A percentile compares a stretch with the other conserved stretches of the same genome.
Conservation (phyloP, 2,888 invertebrate species). For the Drosophila atroscutellata region DNA sequence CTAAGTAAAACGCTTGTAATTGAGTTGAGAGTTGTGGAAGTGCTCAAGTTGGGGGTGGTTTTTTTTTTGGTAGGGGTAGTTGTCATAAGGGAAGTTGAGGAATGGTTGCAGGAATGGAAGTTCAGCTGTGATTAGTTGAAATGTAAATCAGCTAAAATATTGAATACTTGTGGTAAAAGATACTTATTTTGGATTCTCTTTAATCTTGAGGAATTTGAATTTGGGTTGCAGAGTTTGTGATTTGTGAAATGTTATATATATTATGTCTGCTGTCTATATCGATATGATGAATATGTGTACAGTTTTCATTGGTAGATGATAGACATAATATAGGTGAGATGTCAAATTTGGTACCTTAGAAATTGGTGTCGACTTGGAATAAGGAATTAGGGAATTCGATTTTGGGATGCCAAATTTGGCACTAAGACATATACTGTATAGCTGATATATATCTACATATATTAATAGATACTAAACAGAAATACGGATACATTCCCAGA, state of each 20-base stretch:
- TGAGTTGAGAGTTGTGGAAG: slow-evolving; percentile 40
- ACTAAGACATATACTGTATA: neutral
- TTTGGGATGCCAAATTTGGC: neutral
- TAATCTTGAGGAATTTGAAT: too few relatives aligned
- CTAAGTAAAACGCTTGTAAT: slow-evolving; percentile 63
- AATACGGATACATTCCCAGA: neutral
- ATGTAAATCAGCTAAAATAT: neutral
- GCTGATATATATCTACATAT: too few relatives aligned
- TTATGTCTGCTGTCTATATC: too few relatives aligned
- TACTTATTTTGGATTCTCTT: too few relatives aligned
- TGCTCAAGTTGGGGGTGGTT: neutral
- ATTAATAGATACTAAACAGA: too few relatives aligned
- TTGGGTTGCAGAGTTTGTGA: too few relatives aligned
- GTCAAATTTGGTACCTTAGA: neutral
- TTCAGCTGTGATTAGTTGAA: neutral
- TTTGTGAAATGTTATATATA: too few relatives aligned
- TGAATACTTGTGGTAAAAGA: too few relatives aligned
- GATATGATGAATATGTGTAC: too few relatives aligned
- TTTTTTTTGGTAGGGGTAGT: neutral
- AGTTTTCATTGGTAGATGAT: too few relatives aligned
- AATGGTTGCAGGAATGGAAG: neutral
- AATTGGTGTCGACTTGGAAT: neutral
- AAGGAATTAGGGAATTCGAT: rapidly evolving
- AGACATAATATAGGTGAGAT: too few relatives aligned
- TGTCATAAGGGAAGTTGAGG: neutral